Evolutionary conservation across 2,888 invertebrate genomes (phyloP), one percentile per base, ranked within the genome.

Genomic region (Cataglyphis livida): DNA sequence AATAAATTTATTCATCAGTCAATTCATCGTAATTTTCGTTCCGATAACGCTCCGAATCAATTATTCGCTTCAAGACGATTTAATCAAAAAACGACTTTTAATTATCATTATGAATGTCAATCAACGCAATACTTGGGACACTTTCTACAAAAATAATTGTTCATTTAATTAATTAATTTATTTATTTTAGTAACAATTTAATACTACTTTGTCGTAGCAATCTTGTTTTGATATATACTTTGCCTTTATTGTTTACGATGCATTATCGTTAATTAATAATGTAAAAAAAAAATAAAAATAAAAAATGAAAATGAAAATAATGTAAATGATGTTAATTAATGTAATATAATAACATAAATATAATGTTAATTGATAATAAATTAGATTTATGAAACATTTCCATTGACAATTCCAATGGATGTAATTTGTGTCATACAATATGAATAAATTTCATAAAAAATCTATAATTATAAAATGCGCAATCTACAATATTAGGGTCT

Each of bases 231-330:
- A 71, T 71, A 38, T 38, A 21, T 25, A 38, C 25, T 71, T 54
- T 10, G 38, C 35, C 18, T 48, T 48, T 48, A 57, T 57, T 21
- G 21, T 2, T 18, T 21, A 51, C 54, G 38, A 71, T 38, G 12
- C 35, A 10, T 38, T 35, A 5, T 6, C 18, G 38, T 71, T 38
- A 71, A 71, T 54, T 71, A 71, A 57, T 71, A 71, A 71, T 71
- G 21, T 35, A 70, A 70, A 71, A 5, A 25, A 38, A 38, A 38
- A 38, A 38, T 38, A 1, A 6, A 38, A 38, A 38, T 38, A 1
- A 6, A 38, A 38, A 38, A 9, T 71, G 15, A 15, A 70, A 70
- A 5, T 65, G 2, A 38, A 38, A 38, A 38, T 38, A 35, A 35
- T 35, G 7, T 9, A 38, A 38, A 38, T 38, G 6, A 35, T 35